Evolutionary conservation across 2,113 vertebrate genomes (phyloP), one percentile per base, ranked within the genome.

Genomic region (Sitta europaea): DNA sequence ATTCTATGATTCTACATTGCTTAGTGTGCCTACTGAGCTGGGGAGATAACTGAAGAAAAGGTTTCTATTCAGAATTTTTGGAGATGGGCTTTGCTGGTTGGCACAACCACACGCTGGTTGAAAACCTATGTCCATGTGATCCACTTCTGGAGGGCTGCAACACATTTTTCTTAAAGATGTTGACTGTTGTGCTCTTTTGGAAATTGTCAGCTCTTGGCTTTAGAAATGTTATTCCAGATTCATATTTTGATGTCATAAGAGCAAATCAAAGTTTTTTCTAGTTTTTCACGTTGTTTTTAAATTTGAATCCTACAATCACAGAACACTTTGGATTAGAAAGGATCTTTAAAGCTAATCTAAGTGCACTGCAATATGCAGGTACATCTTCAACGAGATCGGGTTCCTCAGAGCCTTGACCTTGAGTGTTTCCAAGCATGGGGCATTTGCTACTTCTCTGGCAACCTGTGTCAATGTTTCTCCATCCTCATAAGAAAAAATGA

Each of bases 31-130:
- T 51, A 15, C 18, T 9, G 11, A 54, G n/a, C 36, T 94, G 31
- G 17, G 24, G 29, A 58, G 14, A 40, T 59, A 82, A 57, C 27
- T 35, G 54, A 77, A 90, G 43, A 42, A n/a, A 45, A 93, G 11
- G 2, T 72, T 55, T 73, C 4, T 14, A 21, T 31, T 72, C 35
- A 35, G 10, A 53, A 47, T 40, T 77, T 88, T 47, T 68, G 43
- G 50, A 71, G 42, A 6, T 6, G 2, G 17, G 23, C 47, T 86
- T 31, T 72, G 36, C 42, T 6, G 2, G 2, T 25, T 68, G 65
- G 74, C 45, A 65, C 24, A 36, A 1, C 5, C 33, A 6, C 0
- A 0, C 38, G 24, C 62, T 79, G 5, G 5, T 65, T 80, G 48
- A 72, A 94, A 91, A 67, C 6, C 16, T 65, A 3, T n/a, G 31